Evolutionary conservation across 2,797 vertebrate genomes (phyloP), one percentile per base, ranked within the genome.

Genomic region (Halcyon badia): DNA sequence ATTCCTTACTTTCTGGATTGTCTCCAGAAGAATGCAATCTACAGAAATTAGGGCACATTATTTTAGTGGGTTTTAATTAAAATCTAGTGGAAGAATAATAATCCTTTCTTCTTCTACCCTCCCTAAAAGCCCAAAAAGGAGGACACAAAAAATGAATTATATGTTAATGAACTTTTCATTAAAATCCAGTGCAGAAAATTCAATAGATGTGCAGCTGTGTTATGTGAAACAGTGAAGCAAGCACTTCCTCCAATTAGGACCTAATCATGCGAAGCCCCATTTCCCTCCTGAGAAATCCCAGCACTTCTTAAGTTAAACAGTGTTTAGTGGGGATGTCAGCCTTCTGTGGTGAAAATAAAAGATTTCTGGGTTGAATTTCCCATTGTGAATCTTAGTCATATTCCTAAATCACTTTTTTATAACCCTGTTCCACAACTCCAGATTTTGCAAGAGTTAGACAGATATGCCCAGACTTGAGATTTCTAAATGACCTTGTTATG

Each of bases 371-470:
- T 58, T 93, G 60, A 39, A 69, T 94, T 91, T 92, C 89, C 91
- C 69, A 65, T 70, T 69, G 69, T 35, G 54, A 81, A 90, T 75
- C 79, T 69, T 69, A 61, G 65, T 78, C 76, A 89, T 0, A 1
- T 81, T 83, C 82, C 83, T 54, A 86, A 81, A 88, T 83, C 1
- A 81, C 57, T 66, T 94, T 97, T 95, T 94, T 94, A 95, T 79
- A 86, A 44, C 85, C 90, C 46, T 93, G 41, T 93, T 95, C 85
- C 54, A 78, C 58, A 76, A 14, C 52, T 86, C 44, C 14, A 72
- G 49, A 44, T 72, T 69, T 91, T 83, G 62, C 65, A 58, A 75
- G 54, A 65, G 57, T 41, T 92, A 35, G 26, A 83, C n/a, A 81
- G 76, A 83, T 39, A 56, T 21, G 66, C 15, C 16, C 33, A 78